Evolutionary conservation across 1,140 invertebrate species (phyloP).

Genomic region (Steinernema khuongi): DNA sequence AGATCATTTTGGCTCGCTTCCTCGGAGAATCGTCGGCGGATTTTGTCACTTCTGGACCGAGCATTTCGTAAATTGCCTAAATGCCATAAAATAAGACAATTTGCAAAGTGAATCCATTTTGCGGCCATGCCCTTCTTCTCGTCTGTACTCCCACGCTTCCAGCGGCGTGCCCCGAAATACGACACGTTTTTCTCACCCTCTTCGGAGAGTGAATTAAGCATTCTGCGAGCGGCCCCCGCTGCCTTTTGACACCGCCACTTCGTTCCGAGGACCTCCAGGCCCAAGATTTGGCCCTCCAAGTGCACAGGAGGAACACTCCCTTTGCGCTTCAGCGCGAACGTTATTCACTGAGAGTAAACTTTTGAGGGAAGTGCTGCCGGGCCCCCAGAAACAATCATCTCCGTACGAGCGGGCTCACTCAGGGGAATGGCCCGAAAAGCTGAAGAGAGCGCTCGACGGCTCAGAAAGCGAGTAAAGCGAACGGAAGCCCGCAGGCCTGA

Average conservation of each 20-base stretch:
- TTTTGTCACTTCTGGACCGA: slow-evolving; percentile 86
- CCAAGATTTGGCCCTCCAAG: no score
- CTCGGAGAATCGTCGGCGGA: slow-evolving; percentile 67
- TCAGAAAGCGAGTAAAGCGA: slow-evolving; percentile 4
- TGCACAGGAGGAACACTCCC: no score
- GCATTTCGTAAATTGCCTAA: slow-evolving; percentile 97
- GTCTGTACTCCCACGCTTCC: neutral
- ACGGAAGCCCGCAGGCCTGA: neutral
- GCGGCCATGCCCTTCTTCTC: neutral
- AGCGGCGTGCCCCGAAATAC: neutral
- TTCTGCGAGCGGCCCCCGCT: no score
- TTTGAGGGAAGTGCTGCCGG: neutral
- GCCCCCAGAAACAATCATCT: slow-evolving; percentile 4
- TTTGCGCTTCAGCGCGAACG: neutral
- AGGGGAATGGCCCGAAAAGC: neutral
- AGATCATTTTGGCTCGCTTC: slow-evolving; percentile 93
- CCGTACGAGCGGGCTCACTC: neutral
- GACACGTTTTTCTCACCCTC: neutral
- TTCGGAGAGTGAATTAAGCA: neutral
- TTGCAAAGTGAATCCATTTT: neutral
- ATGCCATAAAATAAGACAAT: slow-evolving; percentile 27
- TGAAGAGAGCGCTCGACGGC: neutral
- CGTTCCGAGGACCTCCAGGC: no score
- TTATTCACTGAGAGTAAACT: neutral
- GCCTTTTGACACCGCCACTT: neutral